Percentiles rank a stretch among this genome's conserved stretches.
phyloP scores from a whole-genome alignment of 2,113 vertebrate species.

The Odobenus rosmarus region DNA sequence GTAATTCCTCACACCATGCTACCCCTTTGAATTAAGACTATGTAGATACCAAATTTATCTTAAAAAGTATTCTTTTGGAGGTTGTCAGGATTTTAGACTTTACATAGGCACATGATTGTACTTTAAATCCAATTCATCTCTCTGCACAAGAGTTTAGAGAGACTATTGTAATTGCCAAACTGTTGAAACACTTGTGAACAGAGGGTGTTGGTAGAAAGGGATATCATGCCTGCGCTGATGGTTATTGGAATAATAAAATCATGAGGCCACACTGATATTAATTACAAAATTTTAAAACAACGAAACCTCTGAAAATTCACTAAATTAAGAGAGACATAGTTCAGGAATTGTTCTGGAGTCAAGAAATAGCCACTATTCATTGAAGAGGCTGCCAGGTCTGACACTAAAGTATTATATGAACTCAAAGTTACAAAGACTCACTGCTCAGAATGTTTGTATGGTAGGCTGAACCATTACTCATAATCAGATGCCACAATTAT shows the following conservation, averaged over 20 bases:
- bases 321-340: not conserved
- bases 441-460: not conserved
- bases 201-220: not conserved
- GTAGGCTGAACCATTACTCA: not conserved
- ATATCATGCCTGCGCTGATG: not conserved
- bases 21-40: not conserved
- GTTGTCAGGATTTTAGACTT: not conserved
- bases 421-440: not conserved
- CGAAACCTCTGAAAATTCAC: not conserved
- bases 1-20: not conserved
- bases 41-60: not conserved
- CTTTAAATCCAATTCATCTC: not conserved
- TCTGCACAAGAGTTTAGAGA: not conserved
- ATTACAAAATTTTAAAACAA: not conserved
- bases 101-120: not conserved
- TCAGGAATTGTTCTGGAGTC: not conserved
- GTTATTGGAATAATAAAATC: not conserved
- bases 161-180: not conserved
- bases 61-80: not conserved
- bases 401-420: not conserved
- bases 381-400: not conserved
- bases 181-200: not conserved
- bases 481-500: not conserved
- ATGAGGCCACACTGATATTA: not conserved
- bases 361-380: not conserved